These are phyloP conservation scores for Babyrousa celebensis DNA, from an alignment of 2,797 vertebrate species.

Conservation along the genomic window DNA sequence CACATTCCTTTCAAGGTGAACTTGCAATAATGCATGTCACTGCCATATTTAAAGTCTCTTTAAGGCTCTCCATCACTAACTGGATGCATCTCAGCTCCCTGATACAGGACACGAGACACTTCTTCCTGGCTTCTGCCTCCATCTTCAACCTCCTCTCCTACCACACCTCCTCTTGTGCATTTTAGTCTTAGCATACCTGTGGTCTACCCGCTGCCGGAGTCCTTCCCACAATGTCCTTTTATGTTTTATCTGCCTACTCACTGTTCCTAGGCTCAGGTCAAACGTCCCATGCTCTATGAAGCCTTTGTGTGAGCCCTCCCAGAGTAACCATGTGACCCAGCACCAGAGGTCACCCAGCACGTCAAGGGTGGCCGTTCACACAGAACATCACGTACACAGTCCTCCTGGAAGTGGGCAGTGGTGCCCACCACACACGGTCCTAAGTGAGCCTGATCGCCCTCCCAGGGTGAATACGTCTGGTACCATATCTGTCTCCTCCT, in stretches of 20 bases:
- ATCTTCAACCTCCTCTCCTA: not conserved
- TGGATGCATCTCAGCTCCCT: not conserved
- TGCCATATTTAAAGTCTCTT: not conserved
- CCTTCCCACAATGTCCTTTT: not conserved
- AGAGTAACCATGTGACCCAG: not conserved
- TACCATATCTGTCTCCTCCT: not conserved
- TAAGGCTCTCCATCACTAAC: not conserved
- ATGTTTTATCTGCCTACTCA: not conserved
- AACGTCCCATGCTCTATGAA: not conserved
- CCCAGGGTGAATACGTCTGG: not conserved
- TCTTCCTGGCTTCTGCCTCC: not conserved
- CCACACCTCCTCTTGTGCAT: not conserved
- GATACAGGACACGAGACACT: not conserved
- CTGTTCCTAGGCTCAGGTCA: not conserved
- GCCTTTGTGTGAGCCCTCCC: not conserved
- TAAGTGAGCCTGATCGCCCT: not conserved
- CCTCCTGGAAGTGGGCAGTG: not conserved
- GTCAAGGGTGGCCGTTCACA: not conserved
- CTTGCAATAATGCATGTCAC: constrained; percentile 5
- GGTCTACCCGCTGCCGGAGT: not conserved
- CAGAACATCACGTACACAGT: not conserved
- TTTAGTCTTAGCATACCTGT: not conserved
- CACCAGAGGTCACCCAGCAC: not conserved
- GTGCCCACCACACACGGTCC: not conserved
- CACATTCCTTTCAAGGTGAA: not conserved